These are phyloP conservation scores for Leptinotarsa lineolata DNA, from an alignment of 1,140 invertebrate genomes.

Conservation along the genomic window DNA sequence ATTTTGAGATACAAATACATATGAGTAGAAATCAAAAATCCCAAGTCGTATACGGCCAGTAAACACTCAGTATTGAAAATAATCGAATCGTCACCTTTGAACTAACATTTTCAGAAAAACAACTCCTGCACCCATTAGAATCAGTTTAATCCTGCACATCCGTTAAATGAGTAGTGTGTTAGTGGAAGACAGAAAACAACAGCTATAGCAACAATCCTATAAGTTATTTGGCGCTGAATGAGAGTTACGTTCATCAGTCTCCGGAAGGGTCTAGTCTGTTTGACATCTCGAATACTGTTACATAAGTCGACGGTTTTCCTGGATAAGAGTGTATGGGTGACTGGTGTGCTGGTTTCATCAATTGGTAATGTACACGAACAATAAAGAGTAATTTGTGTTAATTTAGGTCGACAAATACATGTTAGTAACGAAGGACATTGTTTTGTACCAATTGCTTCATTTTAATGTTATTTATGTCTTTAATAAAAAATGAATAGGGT, in stretches of 20 bases:
- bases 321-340: neutral
- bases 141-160: neutral
- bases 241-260: neutral
- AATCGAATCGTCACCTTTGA: too few relatives aligned
- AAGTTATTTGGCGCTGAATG: conserved; percentile 1
- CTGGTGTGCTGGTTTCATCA: neutral
- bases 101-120: too few relatives aligned
- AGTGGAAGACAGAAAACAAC: conserved; percentile 1
- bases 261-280: neutral
- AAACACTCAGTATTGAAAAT: too few relatives aligned
- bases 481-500: too few relatives aligned
- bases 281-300: conserved; percentile 8
- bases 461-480: too few relatives aligned
- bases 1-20: too few relatives aligned
- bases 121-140: neutral
- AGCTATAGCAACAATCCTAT: neutral
- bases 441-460: neutral
- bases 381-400: neutral
- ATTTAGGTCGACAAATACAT: neutral
- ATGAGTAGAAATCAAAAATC: too few relatives aligned
- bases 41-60: too few relatives aligned
- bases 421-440: neutral
- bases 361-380: conserved; percentile 1
- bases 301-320: neutral
- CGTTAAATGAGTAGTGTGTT: neutral